Base-by-base conservation (phyloP, 2,113 vertebrate genomes). In the Leptodactylus fuscus region DNA sequence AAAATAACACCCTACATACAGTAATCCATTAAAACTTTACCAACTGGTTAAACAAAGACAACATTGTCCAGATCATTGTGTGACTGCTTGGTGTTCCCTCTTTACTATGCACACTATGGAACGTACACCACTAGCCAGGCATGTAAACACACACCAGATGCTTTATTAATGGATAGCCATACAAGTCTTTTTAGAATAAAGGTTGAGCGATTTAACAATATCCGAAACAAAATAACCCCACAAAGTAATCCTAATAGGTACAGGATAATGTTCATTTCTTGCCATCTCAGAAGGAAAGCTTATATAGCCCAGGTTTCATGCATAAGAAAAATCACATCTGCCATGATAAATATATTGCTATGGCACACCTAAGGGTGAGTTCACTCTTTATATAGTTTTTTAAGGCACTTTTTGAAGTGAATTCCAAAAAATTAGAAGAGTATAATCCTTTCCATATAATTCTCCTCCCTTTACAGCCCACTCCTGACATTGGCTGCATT, bases 11-110 rank as follows among this genome's bases (percentile, higher is more conserved):
- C 77, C 65, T 51, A 86, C 84, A 81, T 80, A 86, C 67, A 86
- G 84, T 73, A 86, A 86, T 80, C 84, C 84, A 86, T 88, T 83
- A 41, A 87, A 88, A 87, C 16, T 78, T 81, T 75, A 87, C 46
- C 86, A 87, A 65, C 32, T 83, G 0, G 77, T 87, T 75, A 73
- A 87, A 73, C 60, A 87, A 22, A 87, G 22, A 48, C 0, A 75
- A 38, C 86, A 86, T 88, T 89, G 48, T 49, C 84, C 20, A n/a
- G 22, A 6, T 82, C 81, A 83, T 87, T 88, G 88, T 82, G 2
- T 81, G 32, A 74, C n/a, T 41, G 18, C 29, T 79, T 75, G 74
- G 87, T 86, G 82, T 67, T 87, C 79, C 67, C 41, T 83, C 3
- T 62, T 15, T 65, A 58, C 55, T 62, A 55, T 74, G 27, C 5